Evolutionary conservation across 2,797 vertebrate species (phyloP), one percentile per base, ranked within the genome.

Genomic region (Sebastolobus altivelis): DNA sequence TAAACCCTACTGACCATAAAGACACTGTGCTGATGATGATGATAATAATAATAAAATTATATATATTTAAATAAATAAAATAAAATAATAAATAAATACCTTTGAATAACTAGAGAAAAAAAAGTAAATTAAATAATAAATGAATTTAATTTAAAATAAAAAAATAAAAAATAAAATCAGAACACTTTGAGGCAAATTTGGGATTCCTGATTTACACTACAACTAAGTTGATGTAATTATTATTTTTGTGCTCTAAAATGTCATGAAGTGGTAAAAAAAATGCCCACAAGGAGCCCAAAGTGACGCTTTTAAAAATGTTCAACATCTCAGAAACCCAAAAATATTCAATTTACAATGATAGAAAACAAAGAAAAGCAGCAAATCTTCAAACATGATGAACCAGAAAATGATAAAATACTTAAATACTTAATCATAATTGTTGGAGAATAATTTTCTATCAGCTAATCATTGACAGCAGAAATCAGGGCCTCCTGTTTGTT

Each of bases 121-220:
- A 43, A 43, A 43, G 14, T 16, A 43, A 43, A 16, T 43, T 0
- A 0, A 43, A n/a, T n/a, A n/a, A n/a, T n/a, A n/a, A n/a, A n/a
- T n/a, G n/a, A n/a, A n/a, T n/a, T n/a, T n/a, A n/a, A n/a, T n/a
- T n/a, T n/a, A n/a, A n/a, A n/a, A n/a, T n/a, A n/a, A n/a, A n/a
- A 29, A 25, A 25, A 25, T 25, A 3, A 6, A 43, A 43, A 43
- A 43, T 43, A 0, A 40, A 40, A 40, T 43, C 40, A 35, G 59
- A 61, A 35, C 10, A n/a, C 11, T 61, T 61, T 61, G 59, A n/a
- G 18, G 18, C 31, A 61, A n/a, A 59, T 59, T 62, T 0, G n/a
- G n/a, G n/a, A n/a, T n/a, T n/a, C n/a, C n/a, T n/a, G n/a, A n/a
- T n/a, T n/a, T n/a, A n/a, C n/a, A n/a, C n/a, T n/a, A n/a, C n/a